Conservation (phyloP, 2,888 invertebrate genomes). For the Sminthurides aquaticus region DNA sequence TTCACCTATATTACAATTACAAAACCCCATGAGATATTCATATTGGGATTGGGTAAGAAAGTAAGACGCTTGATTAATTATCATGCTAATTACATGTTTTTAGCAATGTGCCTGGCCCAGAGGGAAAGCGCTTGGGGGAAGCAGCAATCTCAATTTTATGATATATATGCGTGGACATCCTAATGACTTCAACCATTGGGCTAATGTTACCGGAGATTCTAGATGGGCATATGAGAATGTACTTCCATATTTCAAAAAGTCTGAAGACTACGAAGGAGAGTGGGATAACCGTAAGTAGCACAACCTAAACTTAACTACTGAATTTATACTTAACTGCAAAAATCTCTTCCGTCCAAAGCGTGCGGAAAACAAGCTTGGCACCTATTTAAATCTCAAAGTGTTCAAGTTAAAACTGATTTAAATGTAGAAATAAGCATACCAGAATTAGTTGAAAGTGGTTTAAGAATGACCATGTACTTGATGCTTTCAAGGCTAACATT, state of each 20-base stretch:
- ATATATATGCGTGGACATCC: slow-evolving; percentile 38
- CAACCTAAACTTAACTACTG: too few relatives aligned
- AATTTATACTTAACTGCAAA: slow-evolving; percentile 2
- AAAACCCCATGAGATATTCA: too few relatives aligned
- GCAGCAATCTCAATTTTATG: slow-evolving; percentile 30
- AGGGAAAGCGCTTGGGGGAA: slow-evolving; percentile 68
- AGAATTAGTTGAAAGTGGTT: too few relatives aligned
- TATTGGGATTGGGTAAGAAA: neutral
- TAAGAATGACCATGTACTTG: too few relatives aligned
- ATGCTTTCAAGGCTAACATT: too few relatives aligned
- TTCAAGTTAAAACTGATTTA: slow-evolving; percentile 5
- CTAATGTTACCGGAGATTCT: slow-evolving; percentile 32
- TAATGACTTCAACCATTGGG: slow-evolving; percentile 35
- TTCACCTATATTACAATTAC: too few relatives aligned
- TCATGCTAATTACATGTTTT: neutral
- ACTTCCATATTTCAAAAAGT: slow-evolving; percentile 35
- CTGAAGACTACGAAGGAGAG: slow-evolving; percentile 36
- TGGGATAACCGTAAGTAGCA: slow-evolving; percentile 31
- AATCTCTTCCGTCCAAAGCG: neutral
- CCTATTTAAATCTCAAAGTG: too few relatives aligned
- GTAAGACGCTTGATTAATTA: neutral
- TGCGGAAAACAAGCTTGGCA: slow-evolving; percentile 3
- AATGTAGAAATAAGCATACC: too few relatives aligned
- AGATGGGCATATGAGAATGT: slow-evolving; percentile 32
- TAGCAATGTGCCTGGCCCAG: slow-evolving; percentile 61